Evolutionary conservation across 2,797 vertebrate species (phyloP).

Genomic region (Hozukius guyotensis): DNA sequence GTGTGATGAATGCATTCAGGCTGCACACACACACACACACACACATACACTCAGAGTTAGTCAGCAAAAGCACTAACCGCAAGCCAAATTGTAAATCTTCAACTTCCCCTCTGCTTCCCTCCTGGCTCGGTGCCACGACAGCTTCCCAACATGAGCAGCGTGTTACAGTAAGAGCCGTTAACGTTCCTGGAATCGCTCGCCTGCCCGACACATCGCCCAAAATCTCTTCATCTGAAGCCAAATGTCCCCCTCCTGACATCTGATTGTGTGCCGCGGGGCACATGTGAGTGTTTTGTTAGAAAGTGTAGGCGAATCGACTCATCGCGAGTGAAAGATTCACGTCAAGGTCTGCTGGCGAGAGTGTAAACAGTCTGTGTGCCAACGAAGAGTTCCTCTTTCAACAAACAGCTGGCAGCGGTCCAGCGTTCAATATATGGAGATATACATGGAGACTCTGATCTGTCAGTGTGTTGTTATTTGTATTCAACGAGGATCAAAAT

Average conservation of each 20-base stretch:
- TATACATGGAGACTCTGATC: background rate
- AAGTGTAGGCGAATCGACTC: conserved; percentile 16
- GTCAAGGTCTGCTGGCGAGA: conserved; percentile 27
- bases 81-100: conserved; percentile 47
- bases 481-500: background rate
- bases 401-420: conserved; percentile 6
- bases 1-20: conserved; percentile 22
- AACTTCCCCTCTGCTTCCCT: conserved; percentile 40
- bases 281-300: conserved; percentile 17
- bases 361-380: conserved; percentile 33
- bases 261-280: conserved; percentile 2
- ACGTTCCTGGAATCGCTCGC: conserved; percentile 64
- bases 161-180: conserved; percentile 67
- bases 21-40: background rate
- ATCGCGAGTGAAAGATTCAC: conserved; percentile 7
- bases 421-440: background rate
- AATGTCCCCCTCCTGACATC: background rate
- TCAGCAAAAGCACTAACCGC: conserved; percentile 55
- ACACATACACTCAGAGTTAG: conserved; percentile 35
- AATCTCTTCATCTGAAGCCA: conserved; percentile 25
- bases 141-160: conserved; percentile 69
- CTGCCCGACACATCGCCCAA: conserved; percentile 21
- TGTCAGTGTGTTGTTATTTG: background rate
- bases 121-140: conserved; percentile 50
- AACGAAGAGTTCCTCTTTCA: conserved; percentile 17